Evolutionary conservation across 2,797 vertebrate species (phyloP), one percentile per base, ranked within the genome.

Genomic region (Bovichtus diacanthus): DNA sequence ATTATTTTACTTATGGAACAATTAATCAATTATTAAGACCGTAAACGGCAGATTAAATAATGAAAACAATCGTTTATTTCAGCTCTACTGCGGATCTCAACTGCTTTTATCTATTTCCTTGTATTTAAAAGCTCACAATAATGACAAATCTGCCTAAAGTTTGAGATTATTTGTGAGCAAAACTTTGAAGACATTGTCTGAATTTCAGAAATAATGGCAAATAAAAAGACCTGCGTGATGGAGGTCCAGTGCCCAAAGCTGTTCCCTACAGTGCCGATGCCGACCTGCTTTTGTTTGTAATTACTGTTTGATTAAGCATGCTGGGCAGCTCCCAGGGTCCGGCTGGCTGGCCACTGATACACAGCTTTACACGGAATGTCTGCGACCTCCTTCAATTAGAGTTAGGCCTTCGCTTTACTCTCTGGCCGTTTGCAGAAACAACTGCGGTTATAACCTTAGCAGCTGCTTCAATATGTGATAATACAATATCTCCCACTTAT

Each of bases 231-330:
- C 72, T 94, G 90, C 88, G 90, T 92, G 93, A 82, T 81, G 93
- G 88, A 86, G 90, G 50, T 84, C 81, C 82, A 53, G 51, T 87
- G 83, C 44, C 71, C 71, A 61, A 3, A 92, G 86, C 74, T 43
- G 67, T 85, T 88, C 82, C 78, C 78, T 27, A 38, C 84, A 92
- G 89, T 93, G 90, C 87, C 86, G 85, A 81, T 81, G 87, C 81
- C 70, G 85, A 90, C 93, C 95, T 93, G 91, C 90, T 95, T 95
- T 95, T 93, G 72, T 95, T 93, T 90, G 79, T 94, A 95, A 76
- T 95, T 96, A 91, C 90, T 96, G 81, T 96, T 96, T 93, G 88
- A 95, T 96, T 95, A 95, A 94, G 90, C 92, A 94, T 93, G 90
- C 87, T 79, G 86, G 88, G 90, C 87, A 94, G 88, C 91, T 94